Evolutionary conservation across 2,113 vertebrate species (phyloP).

Genomic region (Callaeas wilsoni): DNA sequence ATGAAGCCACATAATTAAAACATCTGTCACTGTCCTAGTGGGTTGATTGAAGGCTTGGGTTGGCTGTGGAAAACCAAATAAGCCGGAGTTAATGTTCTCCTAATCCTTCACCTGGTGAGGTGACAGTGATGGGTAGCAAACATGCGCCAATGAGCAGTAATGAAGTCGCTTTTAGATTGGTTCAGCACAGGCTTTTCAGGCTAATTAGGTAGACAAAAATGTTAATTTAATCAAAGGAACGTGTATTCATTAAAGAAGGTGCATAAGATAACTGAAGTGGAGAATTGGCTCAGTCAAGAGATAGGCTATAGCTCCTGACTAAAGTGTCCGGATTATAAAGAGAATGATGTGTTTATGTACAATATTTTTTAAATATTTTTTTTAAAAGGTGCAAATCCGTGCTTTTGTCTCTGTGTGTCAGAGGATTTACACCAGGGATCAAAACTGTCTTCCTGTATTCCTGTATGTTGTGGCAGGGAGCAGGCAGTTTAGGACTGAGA

Average conservation of each 20-base stretch:
- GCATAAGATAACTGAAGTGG: conserved; percentile 64
- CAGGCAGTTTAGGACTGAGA: neutral
- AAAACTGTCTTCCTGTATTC: neutral
- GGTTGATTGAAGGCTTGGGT: conserved; percentile 43
- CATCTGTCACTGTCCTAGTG: conserved; percentile 72
- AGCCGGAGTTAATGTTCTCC: conserved; percentile 68
- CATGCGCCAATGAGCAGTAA: conserved; percentile 68
- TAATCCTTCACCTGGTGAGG: conserved; percentile 59
- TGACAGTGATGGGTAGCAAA: conserved; percentile 73
- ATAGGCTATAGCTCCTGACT: conserved; percentile 47
- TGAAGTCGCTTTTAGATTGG: conserved; percentile 68
- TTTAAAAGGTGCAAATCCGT: neutral
- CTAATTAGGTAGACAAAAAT: conserved; percentile 77
- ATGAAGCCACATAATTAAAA: conserved; percentile 70
- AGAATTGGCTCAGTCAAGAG: conserved; percentile 69
- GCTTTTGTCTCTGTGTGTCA: neutral
- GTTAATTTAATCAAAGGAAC: conserved; percentile 78
- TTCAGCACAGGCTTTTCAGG: conserved; percentile 71
- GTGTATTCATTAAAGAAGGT: conserved; percentile 72
- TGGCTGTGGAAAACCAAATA: conserved; percentile 69
- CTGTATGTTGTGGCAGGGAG: accelerated
- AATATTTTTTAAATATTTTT: neutral
- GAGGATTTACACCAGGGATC: neutral
- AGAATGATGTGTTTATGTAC: neutral
- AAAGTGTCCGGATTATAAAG: conserved; percentile 18